Evolutionary conservation across 1,140 invertebrate genomes (phyloP), one percentile per base, ranked within the genome.

Genomic region (Metopolophium dirhodum): DNA sequence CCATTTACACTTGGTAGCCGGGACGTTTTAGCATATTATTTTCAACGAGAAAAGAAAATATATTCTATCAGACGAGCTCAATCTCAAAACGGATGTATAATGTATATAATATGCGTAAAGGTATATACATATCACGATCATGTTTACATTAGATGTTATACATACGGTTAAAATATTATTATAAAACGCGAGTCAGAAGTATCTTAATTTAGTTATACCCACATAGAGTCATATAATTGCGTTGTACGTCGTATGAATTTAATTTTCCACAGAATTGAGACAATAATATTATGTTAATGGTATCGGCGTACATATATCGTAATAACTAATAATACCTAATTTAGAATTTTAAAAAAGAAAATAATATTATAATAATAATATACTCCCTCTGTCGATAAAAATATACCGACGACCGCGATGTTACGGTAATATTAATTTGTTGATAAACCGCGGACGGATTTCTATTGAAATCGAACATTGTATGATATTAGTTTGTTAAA

Each of bases 11-110:
- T 77, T 18, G 30, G 61, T 77, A 77, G 61, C 14, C 30, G 18
- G 30, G 61, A 77, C 61, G 61, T n/a, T 77, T 77, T 77, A 77
- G 61, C 61, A 77, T 77, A 77, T 61, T 61, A 61, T 77, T 77
- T 77, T 77, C 61, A 77, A 77, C n/a, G 14, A n/a, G 61, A 77
- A 77, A 77, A 77, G 61, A 77, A 77, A 77, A 77, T 77, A 77
- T 77, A 77, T 77, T 77, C 61, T 77, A 77, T 77, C 61, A 77
- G 61, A 77, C 30, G 14, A 77, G 30, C n/a, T 77, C 30, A 77
- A 77, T 77, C 61, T 77, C 61, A 35, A n/a, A 77, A 77, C 14
- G 61, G 30, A 77, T 77, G n/a, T 77, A 18, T 35, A n/a, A 77
- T 77, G 30, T n/a, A n/a, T n/a, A n/a, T 61, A 61, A 61, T 68